Base-by-base conservation (phyloP, 1,140 invertebrate genomes). In the Pogonomyrmex barbatus region DNA sequence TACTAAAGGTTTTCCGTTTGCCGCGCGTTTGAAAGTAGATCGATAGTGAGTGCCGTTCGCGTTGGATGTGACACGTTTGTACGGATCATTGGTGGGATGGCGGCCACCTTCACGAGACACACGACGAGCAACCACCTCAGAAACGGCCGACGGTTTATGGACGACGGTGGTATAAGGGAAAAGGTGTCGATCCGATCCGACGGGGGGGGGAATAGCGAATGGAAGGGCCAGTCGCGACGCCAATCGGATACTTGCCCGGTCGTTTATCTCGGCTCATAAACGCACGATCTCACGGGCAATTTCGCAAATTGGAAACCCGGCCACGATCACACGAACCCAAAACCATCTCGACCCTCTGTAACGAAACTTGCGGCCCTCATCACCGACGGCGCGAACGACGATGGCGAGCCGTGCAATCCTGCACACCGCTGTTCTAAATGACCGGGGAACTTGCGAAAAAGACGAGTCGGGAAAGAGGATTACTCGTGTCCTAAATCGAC, bases 221-320 rank as follows among this genome's bases (percentile, higher is more conserved):
- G 14, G n/a, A 24, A 24, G 39, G 14, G n/a, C 10, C 39, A n/a
- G 14, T n/a, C 60, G 39, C 89, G 78, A 83, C 42, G 54, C 67
- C 24, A 24, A 84, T 89, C 87, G 84, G 68, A 87, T 82, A 88
- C 83, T 88, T 85, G 82, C 79, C 47, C 52, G 42, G 42, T 91
- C 87, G 86, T 92, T 91, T 91, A 91, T 92, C 90, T 92, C 91
- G 91, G 86, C 83, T 86, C 91, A 92, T 92, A 90, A 92, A 92
- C 90, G 91, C 89, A 92, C 90, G 87, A 92, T 91, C 89, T 92
- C 91, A 92, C 90, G 90, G 90, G 79, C 88, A 92, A 92, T 92
- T 91, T 90, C 85, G 90, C 87, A 92, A 92, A 92, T 92, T 92
- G 91, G 90, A 91, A 91, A 91, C 70, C 76, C 76, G 54, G 81